phyloP scores from a whole-genome alignment of 2,888 invertebrate genomes.

The Folsomia manolachei region DNA sequence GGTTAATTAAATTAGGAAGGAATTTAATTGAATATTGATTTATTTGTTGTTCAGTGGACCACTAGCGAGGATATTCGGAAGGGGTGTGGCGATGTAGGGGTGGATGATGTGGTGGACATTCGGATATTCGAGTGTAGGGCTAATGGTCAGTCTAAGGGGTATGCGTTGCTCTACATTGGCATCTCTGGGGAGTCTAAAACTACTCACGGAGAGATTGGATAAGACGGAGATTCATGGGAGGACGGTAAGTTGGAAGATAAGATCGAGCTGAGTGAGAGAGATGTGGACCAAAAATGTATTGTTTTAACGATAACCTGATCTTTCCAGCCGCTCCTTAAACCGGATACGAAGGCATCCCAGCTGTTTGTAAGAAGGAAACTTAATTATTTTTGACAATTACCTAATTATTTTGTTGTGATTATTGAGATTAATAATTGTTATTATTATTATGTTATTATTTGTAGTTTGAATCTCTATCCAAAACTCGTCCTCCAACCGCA shows the following conservation, averaged over 20 bases:
- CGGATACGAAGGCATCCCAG: constrained; percentile 85
- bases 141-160: constrained; percentile 97
- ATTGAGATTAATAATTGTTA: too few relatives aligned
- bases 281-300: too few relatives aligned
- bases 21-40: too few relatives aligned
- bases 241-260: too few relatives aligned
- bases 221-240: constrained; percentile 94
- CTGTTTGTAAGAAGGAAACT: constrained; percentile 60
- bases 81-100: constrained; percentile 78
- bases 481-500: constrained; percentile 78
- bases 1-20: too few relatives aligned
- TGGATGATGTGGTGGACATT: constrained; percentile 91
- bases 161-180: constrained; percentile 91
- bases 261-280: too few relatives aligned
- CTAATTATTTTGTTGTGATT: too few relatives aligned
- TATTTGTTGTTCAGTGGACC: too few relatives aligned
- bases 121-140: constrained; percentile 99
- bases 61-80: constrained; percentile 93
- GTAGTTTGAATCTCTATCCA: constrained; percentile 89
- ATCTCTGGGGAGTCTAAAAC: constrained; percentile 82
- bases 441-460: too few relatives aligned
- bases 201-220: constrained; percentile 86
- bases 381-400: too few relatives aligned
- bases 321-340: too few relatives aligned
- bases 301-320: too few relatives aligned